phyloP scores from a whole-genome alignment of 1,140 invertebrate genomes.

The Belonocnema kinseyi region DNA sequence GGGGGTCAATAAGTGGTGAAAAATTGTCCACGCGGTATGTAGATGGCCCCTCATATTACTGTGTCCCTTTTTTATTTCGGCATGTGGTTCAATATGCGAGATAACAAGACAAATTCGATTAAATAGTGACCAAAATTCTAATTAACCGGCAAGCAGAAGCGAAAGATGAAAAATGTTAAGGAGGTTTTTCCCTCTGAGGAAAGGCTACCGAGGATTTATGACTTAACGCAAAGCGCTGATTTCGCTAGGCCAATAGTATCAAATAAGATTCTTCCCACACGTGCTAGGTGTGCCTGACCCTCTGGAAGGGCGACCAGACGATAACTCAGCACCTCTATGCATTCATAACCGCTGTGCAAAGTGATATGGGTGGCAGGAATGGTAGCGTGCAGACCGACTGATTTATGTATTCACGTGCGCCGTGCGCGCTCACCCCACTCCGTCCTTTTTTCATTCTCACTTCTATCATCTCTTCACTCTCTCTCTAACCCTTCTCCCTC shows the following conservation, averaged over 20 bases:
- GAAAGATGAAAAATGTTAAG: no score
- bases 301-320: slow-evolving; percentile 52
- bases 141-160: no score
- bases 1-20: no score
- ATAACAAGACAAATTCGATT: no score
- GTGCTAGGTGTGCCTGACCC: slow-evolving; percentile 34
- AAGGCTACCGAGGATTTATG: slow-evolving; percentile 56
- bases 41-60: no score
- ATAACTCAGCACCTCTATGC: slow-evolving; percentile 68
- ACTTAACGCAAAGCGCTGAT: slow-evolving; percentile 48
- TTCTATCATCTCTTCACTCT: no score
- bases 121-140: no score
- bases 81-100: neutral
- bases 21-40: no score
- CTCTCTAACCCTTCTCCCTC: no score
- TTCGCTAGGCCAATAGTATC: slow-evolving; percentile 41
- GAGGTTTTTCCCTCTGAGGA: slow-evolving; percentile 31
- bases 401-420: slow-evolving; percentile 61
- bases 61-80: slow-evolving; percentile 19
- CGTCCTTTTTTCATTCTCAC: no score
- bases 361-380: slow-evolving; percentile 63
- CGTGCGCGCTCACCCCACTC: no score
- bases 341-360: slow-evolving; percentile 63
- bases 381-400: slow-evolving; percentile 57
- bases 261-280: slow-evolving; percentile 38